Conservation (phyloP, 2,113 vertebrate genomes). For the Conger conger region DNA sequence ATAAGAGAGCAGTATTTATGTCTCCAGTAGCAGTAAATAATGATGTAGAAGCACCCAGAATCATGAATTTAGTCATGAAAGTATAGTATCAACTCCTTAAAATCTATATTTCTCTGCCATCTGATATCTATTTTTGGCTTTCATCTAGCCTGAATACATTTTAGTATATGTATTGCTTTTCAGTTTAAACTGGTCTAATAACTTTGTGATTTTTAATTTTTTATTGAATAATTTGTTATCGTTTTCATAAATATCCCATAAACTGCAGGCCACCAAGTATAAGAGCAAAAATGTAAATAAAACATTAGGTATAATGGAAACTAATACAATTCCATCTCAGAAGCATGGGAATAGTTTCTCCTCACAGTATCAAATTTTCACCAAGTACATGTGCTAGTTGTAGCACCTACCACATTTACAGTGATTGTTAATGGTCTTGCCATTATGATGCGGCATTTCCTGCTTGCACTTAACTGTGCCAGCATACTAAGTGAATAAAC, state of each 20-base stretch:
- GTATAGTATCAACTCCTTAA: not conserved
- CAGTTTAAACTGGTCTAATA: not conserved
- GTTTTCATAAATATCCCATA: not conserved
- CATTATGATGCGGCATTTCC: not conserved
- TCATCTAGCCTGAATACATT: not conserved
- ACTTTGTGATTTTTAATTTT: not conserved
- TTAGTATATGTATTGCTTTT: not conserved
- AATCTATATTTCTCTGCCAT: not conserved
- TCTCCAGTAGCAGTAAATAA: too few species aligned
- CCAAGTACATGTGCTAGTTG: not conserved
- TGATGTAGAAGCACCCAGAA: too few species aligned
- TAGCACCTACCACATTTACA: not conserved
- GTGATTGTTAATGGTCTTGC: not conserved
- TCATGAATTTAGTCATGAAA: not conserved
- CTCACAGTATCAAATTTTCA: not conserved
- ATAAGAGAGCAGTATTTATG: too few species aligned
- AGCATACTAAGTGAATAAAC: not conserved
- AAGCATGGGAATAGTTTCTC: not conserved
- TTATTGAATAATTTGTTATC: too few species aligned
- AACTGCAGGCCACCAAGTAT: not conserved
- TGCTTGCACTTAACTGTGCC: not conserved
- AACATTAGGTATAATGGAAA: not conserved
- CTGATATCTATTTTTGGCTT: not conserved
- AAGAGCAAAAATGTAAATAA: not conserved
- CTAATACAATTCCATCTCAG: not conserved